Evolutionary conservation across 2,113 vertebrate species (phyloP).

Genomic region (Oplegnathus fasciatus): DNA sequence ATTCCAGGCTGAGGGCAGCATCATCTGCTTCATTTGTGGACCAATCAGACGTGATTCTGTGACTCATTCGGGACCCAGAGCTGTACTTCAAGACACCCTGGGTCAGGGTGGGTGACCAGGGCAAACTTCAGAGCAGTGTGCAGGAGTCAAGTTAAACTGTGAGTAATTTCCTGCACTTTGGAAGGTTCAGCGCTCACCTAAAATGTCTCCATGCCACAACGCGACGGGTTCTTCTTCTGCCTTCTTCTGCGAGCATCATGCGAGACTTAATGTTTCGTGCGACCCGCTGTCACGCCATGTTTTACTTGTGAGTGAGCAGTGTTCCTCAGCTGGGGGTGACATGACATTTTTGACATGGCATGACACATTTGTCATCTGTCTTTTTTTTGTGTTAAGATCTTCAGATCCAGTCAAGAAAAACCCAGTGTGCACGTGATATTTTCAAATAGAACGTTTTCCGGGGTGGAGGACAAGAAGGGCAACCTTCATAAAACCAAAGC

Average conservation of each 20-base stretch:
- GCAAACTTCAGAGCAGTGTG: background rate
- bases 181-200: background rate
- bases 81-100: background rate
- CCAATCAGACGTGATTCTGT: background rate
- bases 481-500: no score
- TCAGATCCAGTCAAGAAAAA: background rate
- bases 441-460: background rate
- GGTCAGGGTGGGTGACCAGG: background rate
- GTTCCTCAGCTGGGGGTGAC: background rate
- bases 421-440: background rate
- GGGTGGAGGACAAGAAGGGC: background rate
- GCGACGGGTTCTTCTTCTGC: background rate
- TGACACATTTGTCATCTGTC: background rate
- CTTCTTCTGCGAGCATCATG: background rate
- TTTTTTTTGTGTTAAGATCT: background rate
- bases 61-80: background rate
- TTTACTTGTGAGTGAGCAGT: background rate
- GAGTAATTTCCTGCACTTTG: background rate
- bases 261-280: background rate
- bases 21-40: background rate
- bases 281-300: background rate
- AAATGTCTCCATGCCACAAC: background rate
- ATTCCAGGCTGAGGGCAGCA: slow-evolving; percentile 14
- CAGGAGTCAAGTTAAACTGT: no score
- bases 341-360: background rate